Conservation (phyloP, 2,797 vertebrate genomes). For the Coendou prehensilis region DNA sequence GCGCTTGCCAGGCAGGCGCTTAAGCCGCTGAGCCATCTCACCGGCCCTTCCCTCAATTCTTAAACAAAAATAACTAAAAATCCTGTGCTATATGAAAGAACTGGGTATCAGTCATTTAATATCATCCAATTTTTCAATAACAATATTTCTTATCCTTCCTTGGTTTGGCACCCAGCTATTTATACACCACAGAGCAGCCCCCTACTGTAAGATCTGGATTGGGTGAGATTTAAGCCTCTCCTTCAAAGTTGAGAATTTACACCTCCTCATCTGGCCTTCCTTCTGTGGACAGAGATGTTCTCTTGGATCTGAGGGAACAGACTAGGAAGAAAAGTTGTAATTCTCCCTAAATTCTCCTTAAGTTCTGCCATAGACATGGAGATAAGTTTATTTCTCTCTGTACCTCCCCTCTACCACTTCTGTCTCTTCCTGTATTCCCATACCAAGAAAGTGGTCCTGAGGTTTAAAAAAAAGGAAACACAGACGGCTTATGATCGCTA, state of each 20-base stretch:
- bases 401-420: not conserved
- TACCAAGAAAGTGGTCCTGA: not conserved
- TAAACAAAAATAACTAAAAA: not conserved
- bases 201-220: not conserved
- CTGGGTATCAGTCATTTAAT: not conserved
- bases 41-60: not conserved
- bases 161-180: not conserved
- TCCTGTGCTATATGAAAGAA: not conserved
- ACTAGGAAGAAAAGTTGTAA: not conserved
- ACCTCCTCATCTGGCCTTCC: not conserved
- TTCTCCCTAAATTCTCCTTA: not conserved
- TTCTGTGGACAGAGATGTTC: not conserved
- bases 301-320: not conserved
- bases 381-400: not conserved
- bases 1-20: too few relatives aligned
- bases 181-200: not conserved
- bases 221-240: not conserved
- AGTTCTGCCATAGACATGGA: not conserved
- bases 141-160: not conserved
- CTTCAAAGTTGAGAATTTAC: not conserved
- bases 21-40: too few relatives aligned
- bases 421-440: not conserved
- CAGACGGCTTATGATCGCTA: not conserved
- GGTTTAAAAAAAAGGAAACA: not conserved
- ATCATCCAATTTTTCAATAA: not conserved